Evolutionary conservation across 2,113 vertebrate species (phyloP).

Genomic region (Mastomys natalensis): DNA sequence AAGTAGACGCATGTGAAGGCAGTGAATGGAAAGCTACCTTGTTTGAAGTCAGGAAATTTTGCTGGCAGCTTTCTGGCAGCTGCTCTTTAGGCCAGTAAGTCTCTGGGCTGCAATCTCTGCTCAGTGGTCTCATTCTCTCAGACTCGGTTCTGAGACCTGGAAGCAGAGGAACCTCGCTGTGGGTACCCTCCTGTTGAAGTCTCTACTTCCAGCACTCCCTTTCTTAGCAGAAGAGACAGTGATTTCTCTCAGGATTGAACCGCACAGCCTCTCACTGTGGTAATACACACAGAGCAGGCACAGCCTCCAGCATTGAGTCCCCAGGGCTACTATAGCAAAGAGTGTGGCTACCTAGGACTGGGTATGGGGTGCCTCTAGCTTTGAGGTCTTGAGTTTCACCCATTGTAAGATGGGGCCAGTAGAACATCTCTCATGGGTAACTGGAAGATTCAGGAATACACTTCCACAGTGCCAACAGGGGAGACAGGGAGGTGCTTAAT

Average conservation of each 20-base stretch:
- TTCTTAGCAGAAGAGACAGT: not conserved
- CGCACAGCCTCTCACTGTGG: rapidly evolving
- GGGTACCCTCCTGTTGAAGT: not conserved
- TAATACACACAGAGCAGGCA: rapidly evolving
- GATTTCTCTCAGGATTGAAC: not conserved
- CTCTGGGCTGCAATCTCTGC: not conserved
- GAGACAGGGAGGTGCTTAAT: not conserved
- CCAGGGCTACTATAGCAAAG: not conserved
- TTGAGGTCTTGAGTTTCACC: not conserved
- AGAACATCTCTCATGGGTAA: not conserved
- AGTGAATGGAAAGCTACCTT: not conserved
- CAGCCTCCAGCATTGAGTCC: not conserved
- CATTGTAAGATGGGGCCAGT: rapidly evolving
- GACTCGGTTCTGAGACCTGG: not conserved
- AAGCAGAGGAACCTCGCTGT: not conserved
- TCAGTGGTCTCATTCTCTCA: not conserved
- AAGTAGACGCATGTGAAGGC: not conserved
- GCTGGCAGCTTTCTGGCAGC: not conserved
- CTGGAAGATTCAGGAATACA: not conserved
- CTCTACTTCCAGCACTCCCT: not conserved
- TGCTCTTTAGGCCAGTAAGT: not conserved
- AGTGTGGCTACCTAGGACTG: not conserved
- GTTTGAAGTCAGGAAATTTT: not conserved
- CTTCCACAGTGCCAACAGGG: no score
- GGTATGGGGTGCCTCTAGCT: not conserved